phyloP scores from a whole-genome alignment of 2,888 invertebrate species.

The Achlya flavicornis region DNA sequence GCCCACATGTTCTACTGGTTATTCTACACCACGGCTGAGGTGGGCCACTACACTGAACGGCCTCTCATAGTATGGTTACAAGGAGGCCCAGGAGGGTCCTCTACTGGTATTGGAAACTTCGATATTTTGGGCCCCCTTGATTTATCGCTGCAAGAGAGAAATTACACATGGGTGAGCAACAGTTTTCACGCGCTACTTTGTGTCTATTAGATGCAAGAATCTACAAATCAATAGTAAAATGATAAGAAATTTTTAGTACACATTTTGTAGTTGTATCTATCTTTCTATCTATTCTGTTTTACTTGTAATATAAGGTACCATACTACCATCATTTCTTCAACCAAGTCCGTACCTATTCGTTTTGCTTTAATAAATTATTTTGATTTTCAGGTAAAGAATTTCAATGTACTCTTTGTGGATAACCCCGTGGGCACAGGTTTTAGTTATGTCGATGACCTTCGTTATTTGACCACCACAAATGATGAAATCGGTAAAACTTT shows the following conservation, averaged over 20 bases:
- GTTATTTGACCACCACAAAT: constrained; percentile 64
- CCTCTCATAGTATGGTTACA: constrained; percentile 95
- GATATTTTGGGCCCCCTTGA: constrained; percentile 91
- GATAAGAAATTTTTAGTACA: too few species aligned
- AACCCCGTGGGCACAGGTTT: constrained; percentile 96
- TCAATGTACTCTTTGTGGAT: constrained; percentile 94
- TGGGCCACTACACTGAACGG: constrained; percentile 83
- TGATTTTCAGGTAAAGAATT: constrained; percentile 85
- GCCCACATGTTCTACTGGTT: constrained; percentile 96
- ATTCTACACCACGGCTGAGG: constrained; percentile 88
- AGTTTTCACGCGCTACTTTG: too few species aligned
- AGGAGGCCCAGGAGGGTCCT: constrained; percentile 93
- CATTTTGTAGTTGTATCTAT: too few species aligned
- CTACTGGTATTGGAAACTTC: constrained; percentile 94
- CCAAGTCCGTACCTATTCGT: too few species aligned
- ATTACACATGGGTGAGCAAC: constrained; percentile 88
- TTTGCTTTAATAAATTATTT: not conserved
- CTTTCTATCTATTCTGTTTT: too few species aligned
- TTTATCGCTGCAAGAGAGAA: constrained; percentile 84
- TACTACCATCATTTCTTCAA: too few species aligned
- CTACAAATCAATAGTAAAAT: too few species aligned
- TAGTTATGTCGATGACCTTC: constrained; percentile 87
- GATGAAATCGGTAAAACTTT: constrained; percentile 66
- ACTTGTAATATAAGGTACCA: too few species aligned
- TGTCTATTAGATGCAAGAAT: too few species aligned